A percentile compares a stretch with the other conserved stretches of the same genome.
These are phyloP conservation scores for Apogon talboti DNA, from an alignment of 2,797 vertebrate genomes.

Conservation along the genomic window DNA sequence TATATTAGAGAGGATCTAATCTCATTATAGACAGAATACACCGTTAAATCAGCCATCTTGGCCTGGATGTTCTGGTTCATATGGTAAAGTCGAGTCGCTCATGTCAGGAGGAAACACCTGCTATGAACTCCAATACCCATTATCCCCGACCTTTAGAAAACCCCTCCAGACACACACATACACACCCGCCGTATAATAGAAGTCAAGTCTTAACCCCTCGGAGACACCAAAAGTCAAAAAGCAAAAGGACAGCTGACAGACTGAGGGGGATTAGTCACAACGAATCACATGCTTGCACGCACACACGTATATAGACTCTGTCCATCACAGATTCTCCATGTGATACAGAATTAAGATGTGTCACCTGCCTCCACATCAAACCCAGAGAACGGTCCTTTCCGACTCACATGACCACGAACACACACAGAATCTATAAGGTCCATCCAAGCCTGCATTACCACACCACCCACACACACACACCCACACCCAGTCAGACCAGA, in stretches of 20 bases:
- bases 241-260: slow-evolving; percentile 74
- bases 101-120: slow-evolving; percentile 64
- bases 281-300: slow-evolving; percentile 67
- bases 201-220: slow-evolving; percentile 58
- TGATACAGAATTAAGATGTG: slow-evolving; percentile 64
- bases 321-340: slow-evolving; percentile 33
- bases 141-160: slow-evolving; percentile 62
- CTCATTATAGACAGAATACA: slow-evolving; percentile 46
- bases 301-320: slow-evolving; percentile 30
- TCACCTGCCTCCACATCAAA: slow-evolving; percentile 60
- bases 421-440: slow-evolving; percentile 18
- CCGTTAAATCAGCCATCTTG: slow-evolving; percentile 47
- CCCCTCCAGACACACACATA: slow-evolving; percentile 22
- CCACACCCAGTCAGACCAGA: slow-evolving; percentile 18
- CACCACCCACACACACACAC: slow-evolving; percentile 5
- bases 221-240: slow-evolving; percentile 72
- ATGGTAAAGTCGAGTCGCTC: slow-evolving; percentile 10
- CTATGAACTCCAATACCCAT: slow-evolving; percentile 58
- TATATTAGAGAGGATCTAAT: slow-evolving; percentile 38
- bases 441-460: slow-evolving; percentile 14
- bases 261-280: slow-evolving; percentile 75
- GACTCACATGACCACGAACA: slow-evolving; percentile 2
- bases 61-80: slow-evolving; percentile 29
- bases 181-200: slow-evolving; percentile 31
- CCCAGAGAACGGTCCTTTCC: slow-evolving; percentile 20